Base-by-base conservation (phyloP, 2,113 vertebrate genomes). In the Ramphastos sulfuratus region DNA sequence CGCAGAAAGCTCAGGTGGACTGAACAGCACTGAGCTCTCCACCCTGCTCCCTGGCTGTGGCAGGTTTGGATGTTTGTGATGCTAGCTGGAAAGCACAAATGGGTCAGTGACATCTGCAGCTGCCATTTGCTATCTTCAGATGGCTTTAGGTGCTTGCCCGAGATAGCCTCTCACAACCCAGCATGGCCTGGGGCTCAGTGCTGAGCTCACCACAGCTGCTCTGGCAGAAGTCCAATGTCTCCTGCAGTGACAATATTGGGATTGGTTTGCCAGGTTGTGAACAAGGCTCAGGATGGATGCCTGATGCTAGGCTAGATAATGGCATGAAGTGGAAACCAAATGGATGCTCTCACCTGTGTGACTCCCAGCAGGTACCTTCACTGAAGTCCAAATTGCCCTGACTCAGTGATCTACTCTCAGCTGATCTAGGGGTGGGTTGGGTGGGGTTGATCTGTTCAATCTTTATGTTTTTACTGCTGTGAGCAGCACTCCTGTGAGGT, bases 101-200 rank as follows among this genome's bases (percentile, higher is more conserved):
- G 50, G 37, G 25, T 55, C 52, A 7, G 12, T 86, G 37, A 9
- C 16, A 80, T 77, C 33, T 1, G 17, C 56, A 82, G 73, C 86
- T 93, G 80, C 71, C 85, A 89, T 93, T 75, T 82, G 73, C 66
- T 56, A 9, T 54, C 81, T 94, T 9, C 28, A 70, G 85, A 81
- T 35, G 42, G 56, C 39, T 77, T 50, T 31, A 58, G 56, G 56
- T 56, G 39, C 76, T 20, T 50, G 63, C 48, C 80, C n/a, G 58
- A 15, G 87, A 18, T 33, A 46, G 84, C 42, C 52, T 1, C 42
- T 21, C 2, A 3, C 10, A 15, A 23, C 0, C 6, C 50, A 46
- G 56, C 4, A 5, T 6, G 55, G 55, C 35, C 76, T 10, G 3
- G 46, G 69, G 82, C 80, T 80, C 52, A 48, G 37, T 14, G 50